Conservation (phyloP, 2,888 invertebrate genomes). For the Drosophila birchii region DNA sequence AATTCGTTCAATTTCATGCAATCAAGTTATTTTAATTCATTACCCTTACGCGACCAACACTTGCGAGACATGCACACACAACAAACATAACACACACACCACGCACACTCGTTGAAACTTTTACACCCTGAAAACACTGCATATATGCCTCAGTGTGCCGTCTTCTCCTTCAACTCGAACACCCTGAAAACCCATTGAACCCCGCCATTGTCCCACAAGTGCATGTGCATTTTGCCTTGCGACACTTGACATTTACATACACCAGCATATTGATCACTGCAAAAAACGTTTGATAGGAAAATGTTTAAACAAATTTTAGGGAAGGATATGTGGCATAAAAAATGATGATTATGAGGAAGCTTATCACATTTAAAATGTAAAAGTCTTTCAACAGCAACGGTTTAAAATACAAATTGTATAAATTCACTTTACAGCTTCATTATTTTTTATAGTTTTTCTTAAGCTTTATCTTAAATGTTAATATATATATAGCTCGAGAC, state of each 20-base stretch:
- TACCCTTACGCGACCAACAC: constrained; percentile 79
- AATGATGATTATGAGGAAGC: no score
- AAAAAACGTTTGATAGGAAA: neutral
- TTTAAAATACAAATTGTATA: no score
- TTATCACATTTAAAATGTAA: neutral
- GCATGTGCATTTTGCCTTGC: constrained; percentile 59
- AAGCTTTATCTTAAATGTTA: neutral
- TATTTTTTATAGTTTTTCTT: neutral
- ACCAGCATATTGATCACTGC: constrained; percentile 25
- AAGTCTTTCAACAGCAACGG: neutral
- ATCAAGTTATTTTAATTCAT: constrained; percentile 81
- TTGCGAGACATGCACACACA: constrained; percentile 66
- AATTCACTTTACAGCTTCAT: neutral
- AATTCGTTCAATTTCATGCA: constrained; percentile 80
- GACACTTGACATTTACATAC: constrained; percentile 46
- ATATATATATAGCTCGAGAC: neutral
- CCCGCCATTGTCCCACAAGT: constrained; percentile 38
- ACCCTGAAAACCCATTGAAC: constrained; percentile 17
- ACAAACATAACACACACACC: constrained; percentile 38
- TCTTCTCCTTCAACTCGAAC: neutral
- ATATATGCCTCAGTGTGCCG: constrained; percentile 8
- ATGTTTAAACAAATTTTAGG: no score
- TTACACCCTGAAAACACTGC: constrained; percentile 2
- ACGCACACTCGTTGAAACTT: neutral
- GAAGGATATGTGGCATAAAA: neutral